Evolutionary conservation across 1,140 invertebrate species (phyloP), one percentile per base, ranked within the genome.

Genomic region (Dryas iulia): DNA sequence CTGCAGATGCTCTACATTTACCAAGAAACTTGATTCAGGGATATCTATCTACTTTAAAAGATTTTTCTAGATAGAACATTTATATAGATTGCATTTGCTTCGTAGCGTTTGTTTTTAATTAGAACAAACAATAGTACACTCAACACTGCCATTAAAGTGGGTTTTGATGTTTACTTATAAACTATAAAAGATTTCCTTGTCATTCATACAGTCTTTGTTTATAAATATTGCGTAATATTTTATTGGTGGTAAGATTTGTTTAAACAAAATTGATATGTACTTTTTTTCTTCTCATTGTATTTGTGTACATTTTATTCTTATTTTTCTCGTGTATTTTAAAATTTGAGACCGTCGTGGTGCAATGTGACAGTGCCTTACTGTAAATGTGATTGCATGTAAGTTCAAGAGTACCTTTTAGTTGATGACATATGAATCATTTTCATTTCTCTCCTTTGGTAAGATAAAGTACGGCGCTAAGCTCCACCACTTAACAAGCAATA

Each of bases 41-140:
- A 47, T 47, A n/a, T n/a, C n/a, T n/a, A n/a, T n/a, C n/a, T n/a
- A 47, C 39, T 47, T 47, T 47, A 47, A 47, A 47, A 47, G 39
- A 47, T 47, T 21, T 47, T 47, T 47, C 39, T 47, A 5, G 39
- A 47, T 47, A 14, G 5, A 21, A 47, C 39, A 47, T 47, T 47
- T 47, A n/a, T 47, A 47, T 18, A 47, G 39, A 47, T 47, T 47
- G 39, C 39, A 47, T 47, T 47, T 47, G 39, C 39, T 47, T 21
- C 39, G 39, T 47, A 47, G 39, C 39, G 39, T 47, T 47, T 47
- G 39, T 18, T 47, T 47, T 47, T 47, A 47, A 47, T 47, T 47
- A 47, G 39, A 47, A 47, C 0, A 8, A 47, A 47, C 39, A 47
- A 47, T 47, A 47, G 39, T 47, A 18, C 14, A 2, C 14, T n/a